Evolutionary conservation across 2,797 vertebrate genomes (phyloP).

Genomic region (Muraenolepis orangiensis): DNA sequence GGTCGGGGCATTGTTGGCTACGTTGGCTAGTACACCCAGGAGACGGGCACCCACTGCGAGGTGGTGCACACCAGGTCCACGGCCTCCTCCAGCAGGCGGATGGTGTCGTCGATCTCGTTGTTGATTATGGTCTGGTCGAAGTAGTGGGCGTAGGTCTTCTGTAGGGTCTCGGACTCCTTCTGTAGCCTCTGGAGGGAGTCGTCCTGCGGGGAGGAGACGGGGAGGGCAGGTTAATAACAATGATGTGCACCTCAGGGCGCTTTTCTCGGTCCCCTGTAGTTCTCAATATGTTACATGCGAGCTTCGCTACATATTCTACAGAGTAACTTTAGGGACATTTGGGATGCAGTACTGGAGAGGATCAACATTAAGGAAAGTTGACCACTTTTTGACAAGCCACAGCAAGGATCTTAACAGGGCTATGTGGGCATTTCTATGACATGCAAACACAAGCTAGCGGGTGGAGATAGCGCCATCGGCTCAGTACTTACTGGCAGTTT

Average conservation of each 20-base stretch:
- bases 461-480: not conserved
- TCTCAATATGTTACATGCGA: not conserved
- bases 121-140: conserved; percentile 99
- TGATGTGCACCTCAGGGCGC: not conserved
- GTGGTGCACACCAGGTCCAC: conserved; percentile 94
- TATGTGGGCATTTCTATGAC: conserved; percentile 4
- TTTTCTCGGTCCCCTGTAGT: not conserved
- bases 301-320: not conserved
- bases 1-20: too few relatives aligned
- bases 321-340: not conserved
- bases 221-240: not conserved
- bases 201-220: conserved; percentile 70
- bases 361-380: conserved; percentile 8
- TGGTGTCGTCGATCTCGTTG: conserved; percentile 99
- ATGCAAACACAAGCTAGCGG: conserved; percentile 8
- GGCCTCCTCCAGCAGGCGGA: conserved; percentile 95
- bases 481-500: conserved; percentile 95
- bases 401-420: conserved; percentile 10
- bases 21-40: conserved; percentile 80
- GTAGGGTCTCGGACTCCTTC: conserved; percentile 97
- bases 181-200: conserved; percentile 98
- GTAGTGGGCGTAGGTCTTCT: conserved; percentile 98
- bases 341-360: not conserved
- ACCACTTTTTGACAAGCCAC: conserved; percentile 20
- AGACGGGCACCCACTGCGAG: conserved; percentile 96